These are phyloP conservation scores for Blennius ocellaris DNA, from an alignment of 2,113 vertebrate species.

Conservation along the genomic window DNA sequence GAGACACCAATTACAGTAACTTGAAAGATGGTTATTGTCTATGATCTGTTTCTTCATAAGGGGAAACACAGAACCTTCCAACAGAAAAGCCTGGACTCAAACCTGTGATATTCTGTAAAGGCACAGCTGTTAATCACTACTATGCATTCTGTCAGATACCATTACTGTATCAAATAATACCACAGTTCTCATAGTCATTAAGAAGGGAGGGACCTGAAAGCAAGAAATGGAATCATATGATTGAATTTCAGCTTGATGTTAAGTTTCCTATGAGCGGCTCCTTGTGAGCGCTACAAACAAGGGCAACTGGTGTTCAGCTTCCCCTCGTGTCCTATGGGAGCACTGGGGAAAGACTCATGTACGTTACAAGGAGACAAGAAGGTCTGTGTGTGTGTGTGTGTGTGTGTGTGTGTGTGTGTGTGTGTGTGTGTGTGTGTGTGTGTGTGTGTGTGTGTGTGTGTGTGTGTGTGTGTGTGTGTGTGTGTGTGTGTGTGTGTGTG, in stretches of 20 bases:
- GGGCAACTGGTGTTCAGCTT: slow-evolving; percentile 51
- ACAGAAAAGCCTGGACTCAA: too few species aligned
- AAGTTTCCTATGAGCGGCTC: slow-evolving; percentile 8
- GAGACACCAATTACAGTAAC: too few species aligned
- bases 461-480: neutral
- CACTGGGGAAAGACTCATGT: slow-evolving; percentile 47
- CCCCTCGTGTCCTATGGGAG: slow-evolving; percentile 33
- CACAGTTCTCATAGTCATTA: neutral
- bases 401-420: too few species aligned
- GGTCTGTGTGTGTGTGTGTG: slow-evolving; percentile 30
- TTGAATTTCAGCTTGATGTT: slow-evolving; percentile 9
- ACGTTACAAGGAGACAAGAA: slow-evolving; percentile 51
- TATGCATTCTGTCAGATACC: too few species aligned
- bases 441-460: neutral
- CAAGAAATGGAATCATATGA: neutral
- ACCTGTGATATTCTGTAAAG: too few species aligned
- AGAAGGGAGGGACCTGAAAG: neutral
- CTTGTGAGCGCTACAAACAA: slow-evolving; percentile 28
- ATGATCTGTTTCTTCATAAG: too few species aligned
- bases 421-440: too few species aligned
- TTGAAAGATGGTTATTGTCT: too few species aligned
- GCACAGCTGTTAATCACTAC: too few species aligned
- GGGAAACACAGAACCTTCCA: too few species aligned
- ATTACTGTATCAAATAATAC: too few species aligned
- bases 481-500: too few species aligned